These are phyloP conservation scores for Drosophila sturtevanti DNA, from an alignment of 1,140 invertebrate species.

Conservation along the genomic window DNA sequence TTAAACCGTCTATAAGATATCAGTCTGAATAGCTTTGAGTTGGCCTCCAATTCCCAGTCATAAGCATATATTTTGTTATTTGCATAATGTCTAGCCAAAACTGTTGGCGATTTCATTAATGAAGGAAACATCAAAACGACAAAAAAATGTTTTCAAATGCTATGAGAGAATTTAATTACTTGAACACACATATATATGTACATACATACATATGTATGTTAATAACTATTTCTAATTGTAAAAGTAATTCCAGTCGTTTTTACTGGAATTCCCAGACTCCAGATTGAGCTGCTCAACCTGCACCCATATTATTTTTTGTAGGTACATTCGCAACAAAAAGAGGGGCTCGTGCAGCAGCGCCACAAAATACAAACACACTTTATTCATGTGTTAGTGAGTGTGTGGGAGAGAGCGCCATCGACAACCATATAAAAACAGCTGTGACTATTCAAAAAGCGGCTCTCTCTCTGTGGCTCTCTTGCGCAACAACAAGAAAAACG, in stretches of 20 bases:
- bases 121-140: not conserved
- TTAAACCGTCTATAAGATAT: conserved; percentile 19
- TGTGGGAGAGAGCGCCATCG: conserved; percentile 24
- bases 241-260: conserved; percentile 4
- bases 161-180: too few species aligned
- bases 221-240: conserved; percentile 10
- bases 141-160: too few species aligned
- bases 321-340: conserved; percentile 74
- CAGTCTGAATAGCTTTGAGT: conserved; percentile 43
- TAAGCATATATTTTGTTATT: not conserved
- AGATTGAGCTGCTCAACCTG: conserved; percentile 5
- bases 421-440: conserved; percentile 59
- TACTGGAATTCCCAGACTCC: conserved; percentile 6
- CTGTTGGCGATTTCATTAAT: conserved; percentile 3
- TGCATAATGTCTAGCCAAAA: conserved; percentile 2
- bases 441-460: conserved; percentile 61
- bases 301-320: conserved; percentile 41
- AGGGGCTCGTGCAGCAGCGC: conserved; percentile 66
- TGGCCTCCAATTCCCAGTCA: conserved; percentile 8
- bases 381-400: conserved; percentile 16
- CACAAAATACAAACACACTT: conserved; percentile 18
- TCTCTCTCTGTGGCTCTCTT: conserved; percentile 58
- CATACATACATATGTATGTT: not conserved
- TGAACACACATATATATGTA: not conserved
- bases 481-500: conserved; percentile 68